A percentile compares a stretch with the other conserved stretches of the same genome.
Evolutionary conservation across 2,888 invertebrate species (phyloP).

Genomic region (Andrena dorsata): DNA sequence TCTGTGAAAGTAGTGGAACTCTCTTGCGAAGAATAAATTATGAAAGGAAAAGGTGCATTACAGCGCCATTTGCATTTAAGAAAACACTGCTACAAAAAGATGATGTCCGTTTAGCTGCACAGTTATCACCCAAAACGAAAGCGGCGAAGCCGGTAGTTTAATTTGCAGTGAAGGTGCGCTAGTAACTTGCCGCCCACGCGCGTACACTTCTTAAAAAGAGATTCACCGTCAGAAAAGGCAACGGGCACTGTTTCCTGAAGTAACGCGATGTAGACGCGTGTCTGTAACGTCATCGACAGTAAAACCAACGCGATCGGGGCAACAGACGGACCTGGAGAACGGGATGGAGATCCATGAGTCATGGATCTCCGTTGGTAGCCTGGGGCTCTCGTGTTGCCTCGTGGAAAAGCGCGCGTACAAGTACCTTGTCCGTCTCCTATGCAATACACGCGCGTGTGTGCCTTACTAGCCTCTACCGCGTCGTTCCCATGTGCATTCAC

Average conservation of each 20-base stretch:
- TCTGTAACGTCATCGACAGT: slow-evolving; percentile 39
- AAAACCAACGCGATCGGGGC: slow-evolving; percentile 40
- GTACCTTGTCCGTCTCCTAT: slow-evolving; percentile 17
- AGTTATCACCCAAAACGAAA: too few relatives aligned
- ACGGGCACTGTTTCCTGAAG: slow-evolving; percentile 19
- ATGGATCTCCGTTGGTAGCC: slow-evolving; percentile 41
- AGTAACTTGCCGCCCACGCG: background rate
- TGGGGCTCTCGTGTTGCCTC: slow-evolving; percentile 23
- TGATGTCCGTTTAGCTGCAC: background rate
- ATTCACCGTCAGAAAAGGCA: slow-evolving; percentile 32
- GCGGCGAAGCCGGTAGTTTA: background rate
- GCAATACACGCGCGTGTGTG: background rate
- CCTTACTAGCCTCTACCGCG: background rate
- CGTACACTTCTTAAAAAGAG: slow-evolving; percentile 5
- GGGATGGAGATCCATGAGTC: slow-evolving; percentile 61
- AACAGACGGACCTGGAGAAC: slow-evolving; percentile 37
- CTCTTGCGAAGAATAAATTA: background rate
- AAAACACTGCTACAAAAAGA: background rate
- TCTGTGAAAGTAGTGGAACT: background rate
- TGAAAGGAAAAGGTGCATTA: background rate
- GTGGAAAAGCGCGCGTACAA: slow-evolving; percentile 43
- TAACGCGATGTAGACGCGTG: slow-evolving; percentile 29
- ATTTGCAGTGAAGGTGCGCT: background rate
- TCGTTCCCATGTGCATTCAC: background rate
- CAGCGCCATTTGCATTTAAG: background rate